Base-by-base conservation (phyloP, 2,113 vertebrate species). In the Oceanodroma tethys region DNA sequence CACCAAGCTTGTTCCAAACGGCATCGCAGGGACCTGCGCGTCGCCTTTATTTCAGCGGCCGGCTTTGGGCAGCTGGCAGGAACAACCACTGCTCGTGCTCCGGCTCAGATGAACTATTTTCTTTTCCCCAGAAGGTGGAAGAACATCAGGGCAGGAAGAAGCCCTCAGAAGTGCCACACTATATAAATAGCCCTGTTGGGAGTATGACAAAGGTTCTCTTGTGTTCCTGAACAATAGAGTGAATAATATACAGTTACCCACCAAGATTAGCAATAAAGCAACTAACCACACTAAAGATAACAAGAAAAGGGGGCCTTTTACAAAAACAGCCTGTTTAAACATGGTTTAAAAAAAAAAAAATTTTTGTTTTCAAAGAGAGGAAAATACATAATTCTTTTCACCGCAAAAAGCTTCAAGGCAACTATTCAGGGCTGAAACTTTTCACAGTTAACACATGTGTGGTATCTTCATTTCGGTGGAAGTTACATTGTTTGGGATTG, bases 211-310 rank as follows among this genome's bases (percentile, higher is more conserved):
- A 97, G 96, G 93, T 96, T 96, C 93, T 93, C 96, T 97, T 97
- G 91, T 97, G 83, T 40, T 96, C 94, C 83, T 85, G 92, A 97
- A 97, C 97, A 97, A 97, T 97, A 92, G 94, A 90, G 92, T 65
- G 90, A 97, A 97, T 97, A 97, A 96, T 95, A 95, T 97, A 96
- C 90, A 93, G 90, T 96, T 96, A 97, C 96, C 94, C 95, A 93
- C 92, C 94, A 96, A 94, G 95, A 97, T 94, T 75, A 96, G 94
- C 94, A 97, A 96, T 93, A 94, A 96, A 97, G 92, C 95, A 95
- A 96, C 92, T 91, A 96, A 94, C 95, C 94, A 93, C 93, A 96
- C 62, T 94, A 97, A 96, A 95, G 93, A 97, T 95, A 97, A 96
- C 94, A 95, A 88, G 95, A 96, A 93, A 59, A 63, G 59, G 65